Evolutionary conservation across 2,888 invertebrate genomes (phyloP), one percentile per base, ranked within the genome.

Genomic region (Formica aserva): DNA sequence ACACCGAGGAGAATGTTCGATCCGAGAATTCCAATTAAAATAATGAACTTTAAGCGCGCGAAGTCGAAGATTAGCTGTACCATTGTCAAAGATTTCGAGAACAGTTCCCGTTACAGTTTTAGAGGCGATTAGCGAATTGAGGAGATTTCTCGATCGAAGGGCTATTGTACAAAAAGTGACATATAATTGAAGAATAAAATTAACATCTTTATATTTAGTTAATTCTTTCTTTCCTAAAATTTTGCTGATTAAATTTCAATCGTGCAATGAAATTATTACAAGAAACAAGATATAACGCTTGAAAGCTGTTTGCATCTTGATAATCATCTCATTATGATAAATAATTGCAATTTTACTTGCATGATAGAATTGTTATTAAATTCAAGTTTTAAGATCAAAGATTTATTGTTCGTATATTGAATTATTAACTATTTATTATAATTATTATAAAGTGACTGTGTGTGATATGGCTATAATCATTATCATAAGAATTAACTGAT

Each of bases 1-100:
- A 75, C 22, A 22, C 6, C 11, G 15, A 26, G 35, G 65, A 35
- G 48, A 75, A 75, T 65, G 11, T 63, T 75, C 13, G 45, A 48
- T 15, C 15, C 1, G 65, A 65, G 66, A 75, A 75, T 75, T 75
- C 22, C 66, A 48, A 75, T 75, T 75, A 75, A 65, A 48, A 66
- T 75, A 75, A 75, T 75, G 22, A 75, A 75, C 32, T 75, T 75
- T 18, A 45, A 65, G 65, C 22, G 32, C 32, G 32, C 5, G 48
- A 65, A 15, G 15, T 75, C 29, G 32, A 75, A 48, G 48, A 75
- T 75, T 75, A 75, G 48, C 48, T 65, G 48, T 45, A 75, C 66
- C 32, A 66, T 75, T 66, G 66, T 65, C 45, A 75, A 75, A 75
- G 75, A 48, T 75, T 22, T 22, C 22, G 32, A 48, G 22, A 48